A percentile compares a stretch with the other conserved stretches of the same genome.
Conservation (phyloP, 2,888 invertebrate genomes). For the Pseudolycoriella hygida region DNA sequence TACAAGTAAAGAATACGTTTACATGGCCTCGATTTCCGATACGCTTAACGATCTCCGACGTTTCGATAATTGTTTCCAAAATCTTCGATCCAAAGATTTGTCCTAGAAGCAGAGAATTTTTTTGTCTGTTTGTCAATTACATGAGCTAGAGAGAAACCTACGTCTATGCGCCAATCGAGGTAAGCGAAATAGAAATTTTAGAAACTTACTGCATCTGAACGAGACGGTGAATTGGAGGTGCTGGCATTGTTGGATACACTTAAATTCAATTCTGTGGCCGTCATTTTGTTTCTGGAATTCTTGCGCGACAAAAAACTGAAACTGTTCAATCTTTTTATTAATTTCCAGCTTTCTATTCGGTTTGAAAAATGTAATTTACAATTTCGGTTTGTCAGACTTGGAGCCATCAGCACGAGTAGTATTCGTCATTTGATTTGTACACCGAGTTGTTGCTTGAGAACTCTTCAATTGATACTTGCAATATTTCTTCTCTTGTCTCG, state of each 20-base stretch:
- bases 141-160: slow-evolving; percentile 6
- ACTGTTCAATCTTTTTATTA: slow-evolving; percentile 13
- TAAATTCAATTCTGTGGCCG: slow-evolving; percentile 4
- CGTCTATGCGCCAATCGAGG: not conserved
- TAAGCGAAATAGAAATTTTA: not conserved
- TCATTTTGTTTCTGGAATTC: slow-evolving; percentile 24
- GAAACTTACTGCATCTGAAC: slow-evolving; percentile 25
- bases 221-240: slow-evolving; percentile 15
- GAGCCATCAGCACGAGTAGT: not conserved
- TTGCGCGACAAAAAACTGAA: slow-evolving; percentile 27
- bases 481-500: slow-evolving; percentile 32
- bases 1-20: too few species aligned
- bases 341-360: too few species aligned
- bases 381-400: not conserved
- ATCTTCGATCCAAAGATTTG: slow-evolving; percentile 56
- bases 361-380: too few species aligned
- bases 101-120: slow-evolving; percentile 34
- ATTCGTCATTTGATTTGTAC: slow-evolving; percentile 7
- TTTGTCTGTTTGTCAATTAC: not conserved
- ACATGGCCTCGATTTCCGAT: slow-evolving; percentile 23
- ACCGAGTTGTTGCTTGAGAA: slow-evolving; percentile 16
- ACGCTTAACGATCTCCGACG: slow-evolving; percentile 40
- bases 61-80: slow-evolving; percentile 64
- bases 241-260: not conserved
- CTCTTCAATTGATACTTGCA: slow-evolving; percentile 32